Conservation (phyloP, 1,140 invertebrate genomes). For the Hirudo medicinalis region DNA sequence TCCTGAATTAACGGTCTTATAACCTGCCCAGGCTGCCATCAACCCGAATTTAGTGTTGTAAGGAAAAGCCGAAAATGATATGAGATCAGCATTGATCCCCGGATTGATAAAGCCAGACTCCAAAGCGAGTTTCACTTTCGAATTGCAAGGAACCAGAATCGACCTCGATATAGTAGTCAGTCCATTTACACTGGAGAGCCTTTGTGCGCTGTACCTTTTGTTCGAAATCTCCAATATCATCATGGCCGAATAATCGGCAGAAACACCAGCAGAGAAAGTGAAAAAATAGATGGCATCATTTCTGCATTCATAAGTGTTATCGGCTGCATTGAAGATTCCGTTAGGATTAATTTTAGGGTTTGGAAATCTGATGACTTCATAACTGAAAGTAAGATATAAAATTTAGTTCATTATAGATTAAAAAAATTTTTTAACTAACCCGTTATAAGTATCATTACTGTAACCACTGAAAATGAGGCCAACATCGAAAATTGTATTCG, state of each 20-base stretch:
- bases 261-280: slow-evolving; percentile 12
- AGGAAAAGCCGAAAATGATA: slow-evolving; percentile 10
- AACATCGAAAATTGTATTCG: slow-evolving; percentile 1
- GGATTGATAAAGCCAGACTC: neutral
- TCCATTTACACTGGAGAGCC: neutral
- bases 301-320: slow-evolving; percentile 10
- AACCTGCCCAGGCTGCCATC: slow-evolving; percentile 6
- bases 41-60: neutral
- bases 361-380: neutral
- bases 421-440: neutral
- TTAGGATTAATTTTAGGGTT: neutral
- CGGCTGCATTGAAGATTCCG: slow-evolving; percentile 1
- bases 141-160: slow-evolving; percentile 11
- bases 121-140: neutral
- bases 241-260: neutral
- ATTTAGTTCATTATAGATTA: neutral
- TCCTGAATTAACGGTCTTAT: neutral
- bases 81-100: neutral
- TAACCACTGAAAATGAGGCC: neutral
- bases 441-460: neutral
- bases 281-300: neutral
- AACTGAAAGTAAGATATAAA: neutral
- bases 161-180: slow-evolving; percentile 12
- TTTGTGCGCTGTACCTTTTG: neutral
- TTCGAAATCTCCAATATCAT: neutral